These are phyloP conservation scores for Meloidogyne chitwoodi DNA, from an alignment of 1,140 invertebrate species.

Conservation along the genomic window DNA sequence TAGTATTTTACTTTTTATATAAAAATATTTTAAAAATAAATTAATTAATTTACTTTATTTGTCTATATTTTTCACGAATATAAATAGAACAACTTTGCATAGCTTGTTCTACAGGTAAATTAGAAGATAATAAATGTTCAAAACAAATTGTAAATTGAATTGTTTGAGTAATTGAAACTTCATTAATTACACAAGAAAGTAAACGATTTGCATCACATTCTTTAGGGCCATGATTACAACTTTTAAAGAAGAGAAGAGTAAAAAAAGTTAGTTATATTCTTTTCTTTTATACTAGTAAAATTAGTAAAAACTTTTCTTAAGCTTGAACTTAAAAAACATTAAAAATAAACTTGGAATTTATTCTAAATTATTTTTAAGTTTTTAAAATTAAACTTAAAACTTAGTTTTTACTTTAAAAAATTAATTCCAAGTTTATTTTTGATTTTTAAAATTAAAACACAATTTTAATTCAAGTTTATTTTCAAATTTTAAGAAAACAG, in stretches of 20 bases:
- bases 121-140: constrained; percentile 37
- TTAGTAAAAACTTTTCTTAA: not conserved
- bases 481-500: not conserved
- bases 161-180: constrained; percentile 37
- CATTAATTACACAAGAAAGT: constrained; percentile 55
- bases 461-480: no score
- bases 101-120: constrained; percentile 43
- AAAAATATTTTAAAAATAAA: no score
- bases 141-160: constrained; percentile 59
- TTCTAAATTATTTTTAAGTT: no score
- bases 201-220: constrained; percentile 59
- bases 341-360: no score
- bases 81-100: constrained; percentile 53
- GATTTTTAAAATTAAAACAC: no score
- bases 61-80: constrained; percentile 49
- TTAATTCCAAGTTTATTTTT: no score
- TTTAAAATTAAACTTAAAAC: no score
- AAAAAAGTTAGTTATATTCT: no score
- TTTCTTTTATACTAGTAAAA: no score
- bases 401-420: no score
- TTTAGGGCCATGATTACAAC: constrained; percentile 58
- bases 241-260: constrained; percentile 30
- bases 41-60: constrained; percentile 41
- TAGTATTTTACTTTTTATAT: no score
- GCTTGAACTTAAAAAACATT: not conserved